Evolutionary conservation across 2,797 vertebrate species (phyloP), one percentile per base, ranked within the genome.

Genomic region (Pseudomugil gertrudae): DNA sequence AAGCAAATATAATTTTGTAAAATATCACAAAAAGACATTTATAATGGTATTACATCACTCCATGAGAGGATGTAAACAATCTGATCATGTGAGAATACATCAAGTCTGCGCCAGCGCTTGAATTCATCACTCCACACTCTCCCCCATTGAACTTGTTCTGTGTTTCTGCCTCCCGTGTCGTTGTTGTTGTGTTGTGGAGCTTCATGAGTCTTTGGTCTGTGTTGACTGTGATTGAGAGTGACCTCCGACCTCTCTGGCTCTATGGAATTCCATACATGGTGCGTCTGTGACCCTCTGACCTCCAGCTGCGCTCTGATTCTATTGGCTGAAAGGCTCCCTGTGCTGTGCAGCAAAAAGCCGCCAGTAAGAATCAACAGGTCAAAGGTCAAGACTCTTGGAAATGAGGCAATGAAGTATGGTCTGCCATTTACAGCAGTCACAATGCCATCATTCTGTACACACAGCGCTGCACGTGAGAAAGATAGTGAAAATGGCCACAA

Each of bases 221-320:
- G 75, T 74, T 81, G 80, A 79, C 68, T 79, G 71, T 88, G 93
- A 92, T 93, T 89, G 87, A 91, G 76, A 27, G 66, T 58, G 79
- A 92, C 78, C 90, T 69, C 72, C 68, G 80, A 85, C 85, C 85
- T 73, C 67, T 78, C 52, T 11, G 57, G 80, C 78, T 90, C 80
- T 89, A 69, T 90, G 88, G 89, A 92, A 92, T 93, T 94, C 87
- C 86, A 85, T 91, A 88, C 90, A 91, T 86, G 84, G 78, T 78
- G 76, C 32, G 74, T 86, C 76, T 74, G 74, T 78, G 89, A 86
- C 87, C 91, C 64, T 7, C 63, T 66, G 66, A 90, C 90, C 89
- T 69, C 64, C 53, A 76, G 80, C 78, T 81, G 79, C 24, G 75
- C 69, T 72, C 73, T 58, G 65, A 83, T 88, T 90, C 87, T 81